Conservation (phyloP, 1,140 invertebrate species). For the Sarcophaga bullata region DNA sequence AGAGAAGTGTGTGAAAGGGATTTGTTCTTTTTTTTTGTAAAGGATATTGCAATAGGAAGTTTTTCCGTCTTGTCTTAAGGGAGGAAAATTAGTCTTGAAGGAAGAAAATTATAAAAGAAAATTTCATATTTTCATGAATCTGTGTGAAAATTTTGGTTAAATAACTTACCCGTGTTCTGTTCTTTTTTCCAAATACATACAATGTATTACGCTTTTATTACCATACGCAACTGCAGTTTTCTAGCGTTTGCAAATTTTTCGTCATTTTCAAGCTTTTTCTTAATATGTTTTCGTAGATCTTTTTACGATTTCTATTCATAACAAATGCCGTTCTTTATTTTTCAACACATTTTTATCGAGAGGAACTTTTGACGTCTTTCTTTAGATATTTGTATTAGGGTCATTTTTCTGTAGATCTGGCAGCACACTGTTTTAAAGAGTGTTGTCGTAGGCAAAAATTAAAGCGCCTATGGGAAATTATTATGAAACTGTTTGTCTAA, state of each 20-base stretch:
- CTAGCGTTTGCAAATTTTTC: constrained; percentile 3
- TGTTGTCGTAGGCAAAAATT: no score
- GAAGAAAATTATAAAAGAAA: background rate
- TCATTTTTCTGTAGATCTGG: no score
- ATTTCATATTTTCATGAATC: background rate
- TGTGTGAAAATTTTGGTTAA: background rate
- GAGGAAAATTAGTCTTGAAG: background rate
- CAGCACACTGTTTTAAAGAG: no score
- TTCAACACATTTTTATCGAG: background rate
- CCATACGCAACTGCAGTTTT: constrained; percentile 25
- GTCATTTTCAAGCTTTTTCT: constrained; percentile 7
- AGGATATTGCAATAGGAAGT: background rate
- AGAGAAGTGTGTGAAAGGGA: background rate
- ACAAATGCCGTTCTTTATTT: background rate
- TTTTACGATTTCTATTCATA: background rate
- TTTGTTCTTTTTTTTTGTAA: background rate
- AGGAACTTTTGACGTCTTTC: background rate
- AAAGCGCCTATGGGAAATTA: no score
- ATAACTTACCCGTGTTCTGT: background rate
- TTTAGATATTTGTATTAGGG: background rate
- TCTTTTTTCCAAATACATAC: background rate
- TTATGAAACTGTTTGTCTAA: no score
- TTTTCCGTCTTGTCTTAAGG: background rate
- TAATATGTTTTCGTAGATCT: constrained; percentile 2
- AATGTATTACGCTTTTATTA: constrained; percentile 11